phyloP scores from a whole-genome alignment of 1,140 invertebrate genomes.

The Ctenoplectra terminalis region DNA sequence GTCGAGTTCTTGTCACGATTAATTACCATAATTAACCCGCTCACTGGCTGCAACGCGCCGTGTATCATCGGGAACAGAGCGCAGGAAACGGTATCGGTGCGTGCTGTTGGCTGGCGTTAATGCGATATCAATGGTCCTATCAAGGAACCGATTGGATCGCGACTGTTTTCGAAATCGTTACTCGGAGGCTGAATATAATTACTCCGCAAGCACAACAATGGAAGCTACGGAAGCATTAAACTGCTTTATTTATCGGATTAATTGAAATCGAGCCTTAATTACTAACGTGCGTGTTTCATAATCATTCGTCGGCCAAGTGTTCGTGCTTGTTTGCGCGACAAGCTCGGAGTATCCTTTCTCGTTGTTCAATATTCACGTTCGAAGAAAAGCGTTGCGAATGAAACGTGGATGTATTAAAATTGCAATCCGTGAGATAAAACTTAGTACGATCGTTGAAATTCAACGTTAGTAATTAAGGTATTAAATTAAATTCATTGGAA shows the following conservation, averaged over 20 bases:
- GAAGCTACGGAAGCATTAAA: neutral
- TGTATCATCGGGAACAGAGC: neutral
- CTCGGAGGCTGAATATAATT: neutral
- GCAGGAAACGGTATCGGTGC: neutral
- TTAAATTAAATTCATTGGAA: neutral
- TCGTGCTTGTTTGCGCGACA: too few species aligned
- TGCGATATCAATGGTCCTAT: conserved; percentile 2
- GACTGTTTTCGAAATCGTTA: conserved; percentile 18
- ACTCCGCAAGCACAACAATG: neutral
- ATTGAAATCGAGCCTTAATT: conserved; percentile 20
- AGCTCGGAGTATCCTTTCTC: neutral
- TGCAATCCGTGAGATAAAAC: neutral
- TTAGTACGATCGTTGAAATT: neutral
- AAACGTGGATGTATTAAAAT: neutral
- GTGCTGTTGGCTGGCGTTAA: neutral
- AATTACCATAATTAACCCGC: conserved; percentile 14
- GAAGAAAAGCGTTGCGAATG: neutral
- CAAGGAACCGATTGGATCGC: neutral
- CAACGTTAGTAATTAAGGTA: neutral
- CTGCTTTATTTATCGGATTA: conserved; percentile 1
- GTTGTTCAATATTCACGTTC: too few species aligned
- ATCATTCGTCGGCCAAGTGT: too few species aligned
- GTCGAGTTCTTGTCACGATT: conserved; percentile 35
- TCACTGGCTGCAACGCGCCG: neutral
- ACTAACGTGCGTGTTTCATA: neutral